Evolutionary conservation across 1,140 invertebrate species (phyloP).

Genomic region (Musca vetustissima): DNA sequence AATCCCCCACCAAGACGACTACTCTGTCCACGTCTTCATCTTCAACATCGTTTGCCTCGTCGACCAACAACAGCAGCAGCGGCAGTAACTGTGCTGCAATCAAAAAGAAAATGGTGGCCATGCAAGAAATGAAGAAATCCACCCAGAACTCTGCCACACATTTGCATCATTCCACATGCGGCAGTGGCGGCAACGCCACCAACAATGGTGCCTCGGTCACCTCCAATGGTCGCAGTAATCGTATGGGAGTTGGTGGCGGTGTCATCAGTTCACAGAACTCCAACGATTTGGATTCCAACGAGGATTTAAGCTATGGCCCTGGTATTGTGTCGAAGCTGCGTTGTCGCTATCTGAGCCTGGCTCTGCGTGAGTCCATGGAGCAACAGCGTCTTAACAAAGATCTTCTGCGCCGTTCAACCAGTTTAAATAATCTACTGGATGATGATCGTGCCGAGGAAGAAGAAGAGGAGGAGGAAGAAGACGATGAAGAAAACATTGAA

Average conservation of each 20-base stretch:
- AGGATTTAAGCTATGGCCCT: constrained; percentile 86
- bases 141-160: constrained; percentile 31
- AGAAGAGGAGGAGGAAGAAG: constrained; percentile 36
- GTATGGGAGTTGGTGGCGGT: constrained; percentile 16
- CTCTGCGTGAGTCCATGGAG: constrained; percentile 66
- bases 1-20: neutral
- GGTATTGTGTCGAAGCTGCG: constrained; percentile 86
- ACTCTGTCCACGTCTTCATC: neutral
- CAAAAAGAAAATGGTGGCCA: constrained; percentile 55
- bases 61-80: constrained; percentile 21
- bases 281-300: constrained; percentile 50
- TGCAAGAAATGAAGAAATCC: constrained; percentile 53
- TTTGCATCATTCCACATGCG: constrained; percentile 8
- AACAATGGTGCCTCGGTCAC: constrained; percentile 10
- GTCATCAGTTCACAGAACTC: neutral
- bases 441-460: constrained; percentile 60
- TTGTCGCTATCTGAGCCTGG: constrained; percentile 80
- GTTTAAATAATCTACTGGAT: constrained; percentile 81
- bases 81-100: constrained; percentile 30
- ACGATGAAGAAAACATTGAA: constrained; percentile 20
- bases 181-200: constrained; percentile 17
- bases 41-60: neutral
- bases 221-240: constrained; percentile 8
- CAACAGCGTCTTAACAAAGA: constrained; percentile 66
- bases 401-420: constrained; percentile 73